These are phyloP conservation scores for Champsocephalus esox DNA, from an alignment of 2,797 vertebrate genomes.

Conservation along the genomic window DNA sequence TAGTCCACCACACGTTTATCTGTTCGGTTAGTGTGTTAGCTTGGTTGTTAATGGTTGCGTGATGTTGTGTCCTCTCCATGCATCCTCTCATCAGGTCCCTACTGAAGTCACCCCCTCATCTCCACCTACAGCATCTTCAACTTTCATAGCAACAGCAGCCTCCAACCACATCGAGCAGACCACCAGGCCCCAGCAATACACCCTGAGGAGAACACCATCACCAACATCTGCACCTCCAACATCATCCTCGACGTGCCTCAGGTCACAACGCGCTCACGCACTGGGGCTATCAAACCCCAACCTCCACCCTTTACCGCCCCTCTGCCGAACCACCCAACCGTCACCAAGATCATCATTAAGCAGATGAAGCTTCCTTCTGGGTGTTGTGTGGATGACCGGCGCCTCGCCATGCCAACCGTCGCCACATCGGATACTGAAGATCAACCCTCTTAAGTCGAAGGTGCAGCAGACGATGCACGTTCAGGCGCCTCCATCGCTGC, in stretches of 20 bases:
- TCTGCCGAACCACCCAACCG: slow-evolving; percentile 68
- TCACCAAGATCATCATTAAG: slow-evolving; percentile 92
- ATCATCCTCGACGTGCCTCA: slow-evolving; percentile 87
- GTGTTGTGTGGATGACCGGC: slow-evolving; percentile 29
- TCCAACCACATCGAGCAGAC: slow-evolving; percentile 33
- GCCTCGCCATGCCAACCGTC: slow-evolving; percentile 86
- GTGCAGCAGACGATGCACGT: slow-evolving; percentile 89
- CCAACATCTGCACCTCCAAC: slow-evolving; percentile 89
- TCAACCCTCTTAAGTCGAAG: slow-evolving; percentile 84
- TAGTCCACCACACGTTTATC: too few species aligned
- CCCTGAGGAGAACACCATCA: slow-evolving; percentile 89
- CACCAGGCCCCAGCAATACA: slow-evolving; percentile 81
- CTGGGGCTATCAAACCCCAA: slow-evolving; percentile 81
- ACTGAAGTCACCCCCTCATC: slow-evolving; percentile 88
- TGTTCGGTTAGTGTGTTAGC: too few species aligned
- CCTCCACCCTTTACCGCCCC: slow-evolving; percentile 33
- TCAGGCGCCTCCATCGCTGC: slow-evolving; percentile 89
- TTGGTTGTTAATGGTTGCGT: too few species aligned
- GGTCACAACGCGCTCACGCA: slow-evolving; percentile 85
- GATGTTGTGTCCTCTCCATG: not conserved
- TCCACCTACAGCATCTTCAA: slow-evolving; percentile 53
- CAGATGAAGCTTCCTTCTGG: slow-evolving; percentile 75
- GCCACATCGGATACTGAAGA: slow-evolving; percentile 91
- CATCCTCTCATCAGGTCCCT: slow-evolving; percentile 67
- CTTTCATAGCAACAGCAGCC: not conserved